These are phyloP conservation scores for Cyclophora punctaria DNA, from an alignment of 2,888 invertebrate genomes.

Conservation along the genomic window DNA sequence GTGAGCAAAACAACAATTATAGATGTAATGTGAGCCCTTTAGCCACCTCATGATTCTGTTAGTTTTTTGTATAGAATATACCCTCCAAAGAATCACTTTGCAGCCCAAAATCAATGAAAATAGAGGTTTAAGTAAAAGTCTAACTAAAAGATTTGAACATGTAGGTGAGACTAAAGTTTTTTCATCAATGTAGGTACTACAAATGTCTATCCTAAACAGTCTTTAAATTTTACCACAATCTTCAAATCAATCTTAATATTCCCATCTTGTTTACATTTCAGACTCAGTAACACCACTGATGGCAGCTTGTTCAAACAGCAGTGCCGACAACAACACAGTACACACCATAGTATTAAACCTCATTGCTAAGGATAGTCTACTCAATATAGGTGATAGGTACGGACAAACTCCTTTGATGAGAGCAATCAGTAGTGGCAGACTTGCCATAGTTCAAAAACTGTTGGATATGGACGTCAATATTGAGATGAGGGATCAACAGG, in stretches of 20 bases:
- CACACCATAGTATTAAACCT: constrained; percentile 65
- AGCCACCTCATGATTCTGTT: no score
- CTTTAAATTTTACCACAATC: no score
- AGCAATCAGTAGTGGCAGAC: constrained; percentile 73
- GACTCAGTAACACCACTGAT: constrained; percentile 79
- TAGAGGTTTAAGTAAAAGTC: no score
- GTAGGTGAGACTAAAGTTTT: no score
- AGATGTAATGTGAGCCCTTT: no score
- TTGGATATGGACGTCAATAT: constrained; percentile 69
- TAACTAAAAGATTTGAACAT: no score
- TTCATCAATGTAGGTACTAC: no score
- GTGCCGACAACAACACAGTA: constrained; percentile 53
- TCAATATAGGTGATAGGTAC: constrained; percentile 73
- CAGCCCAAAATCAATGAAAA: no score
- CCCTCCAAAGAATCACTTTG: no score
- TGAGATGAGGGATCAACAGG: constrained; percentile 75
- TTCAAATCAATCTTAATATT: background rate
- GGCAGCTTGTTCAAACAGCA: constrained; percentile 77
- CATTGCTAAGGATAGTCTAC: constrained; percentile 66
- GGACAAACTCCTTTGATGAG: constrained; percentile 79
- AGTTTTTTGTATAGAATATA: no score
- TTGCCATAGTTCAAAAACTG: constrained; percentile 67
- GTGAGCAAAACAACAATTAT: no score
- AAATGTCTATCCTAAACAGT: no score
- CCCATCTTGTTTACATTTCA: constrained; percentile 32